Conservation (phyloP, 92 coral and sea anemone species). For the Desmophyllum pertusum region DNA sequence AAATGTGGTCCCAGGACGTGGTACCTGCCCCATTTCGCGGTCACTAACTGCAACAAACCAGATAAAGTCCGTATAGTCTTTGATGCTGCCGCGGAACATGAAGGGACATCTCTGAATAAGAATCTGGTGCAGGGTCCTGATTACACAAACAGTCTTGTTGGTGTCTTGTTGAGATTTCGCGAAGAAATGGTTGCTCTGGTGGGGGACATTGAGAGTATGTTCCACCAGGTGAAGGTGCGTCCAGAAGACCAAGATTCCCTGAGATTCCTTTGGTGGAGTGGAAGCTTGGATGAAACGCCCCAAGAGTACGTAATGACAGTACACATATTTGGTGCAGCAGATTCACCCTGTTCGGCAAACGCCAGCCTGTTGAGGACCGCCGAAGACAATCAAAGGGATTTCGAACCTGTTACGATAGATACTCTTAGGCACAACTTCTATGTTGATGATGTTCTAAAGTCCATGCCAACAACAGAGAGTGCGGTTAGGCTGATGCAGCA, state of each 20-base stretch:
- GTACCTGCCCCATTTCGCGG: slow-evolving; percentile 23
- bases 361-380: slow-evolving; percentile 11
- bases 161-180: slow-evolving; percentile 40
- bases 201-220: no score
- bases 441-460: slow-evolving; percentile 3
- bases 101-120: slow-evolving; percentile 29
- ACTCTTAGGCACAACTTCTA: slow-evolving; percentile 24
- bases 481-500: background rate
- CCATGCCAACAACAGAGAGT: background rate
- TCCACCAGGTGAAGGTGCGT: slow-evolving; percentile 42
- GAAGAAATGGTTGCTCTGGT: no score
- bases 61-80: slow-evolving; percentile 10
- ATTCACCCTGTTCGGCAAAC: slow-evolving; percentile 16
- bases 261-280: slow-evolving; percentile 69
- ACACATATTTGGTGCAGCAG: slow-evolving; percentile 49
- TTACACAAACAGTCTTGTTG: slow-evolving; percentile 32
- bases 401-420: background rate
- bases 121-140: no score
- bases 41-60: slow-evolving; percentile 23
- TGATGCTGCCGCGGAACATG: slow-evolving; percentile 29
- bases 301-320: slow-evolving; percentile 26
- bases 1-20: slow-evolving; percentile 2
- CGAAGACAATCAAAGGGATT: background rate
- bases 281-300: slow-evolving; percentile 16
- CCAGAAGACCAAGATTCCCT: slow-evolving; percentile 53